These are phyloP conservation scores for Mastacembelus armatus DNA, from an alignment of 2,797 vertebrate species.

Conservation along the genomic window DNA sequence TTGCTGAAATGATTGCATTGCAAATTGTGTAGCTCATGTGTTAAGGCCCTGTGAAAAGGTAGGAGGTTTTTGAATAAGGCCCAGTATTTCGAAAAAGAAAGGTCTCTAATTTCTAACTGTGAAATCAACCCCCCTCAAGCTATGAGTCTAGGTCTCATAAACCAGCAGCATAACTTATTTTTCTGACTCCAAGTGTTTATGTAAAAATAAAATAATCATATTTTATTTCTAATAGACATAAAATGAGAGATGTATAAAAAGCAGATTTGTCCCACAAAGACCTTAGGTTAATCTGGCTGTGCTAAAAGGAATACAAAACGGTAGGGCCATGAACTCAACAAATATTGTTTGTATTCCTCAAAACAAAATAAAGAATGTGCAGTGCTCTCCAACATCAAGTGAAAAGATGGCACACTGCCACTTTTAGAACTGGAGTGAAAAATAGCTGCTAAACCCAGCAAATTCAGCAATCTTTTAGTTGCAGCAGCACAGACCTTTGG, in stretches of 20 bases:
- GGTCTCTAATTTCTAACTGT: conserved; percentile 18
- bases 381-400: conserved; percentile 10
- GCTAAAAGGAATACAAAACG: conserved; percentile 41
- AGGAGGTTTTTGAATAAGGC: conserved; percentile 26
- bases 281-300: conserved; percentile 47
- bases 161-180: conserved; percentile 48
- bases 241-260: conserved; percentile 50
- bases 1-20: conserved; percentile 27
- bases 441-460: conserved; percentile 9
- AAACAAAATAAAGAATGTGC: conserved; percentile 30
- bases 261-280: conserved; percentile 44
- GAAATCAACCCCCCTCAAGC: conserved; percentile 30
- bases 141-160: conserved; percentile 22
- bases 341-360: conserved; percentile 32
- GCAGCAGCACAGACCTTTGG: conserved; percentile 23
- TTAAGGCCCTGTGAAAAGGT: conserved; percentile 34
- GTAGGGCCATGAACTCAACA: conserved; percentile 32
- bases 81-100: conserved; percentile 7
- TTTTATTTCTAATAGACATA: conserved; percentile 46
- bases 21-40: conserved; percentile 31
- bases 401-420: conserved; percentile 40
- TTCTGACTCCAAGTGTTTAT: conserved; percentile 39
- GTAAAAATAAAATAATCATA: conserved; percentile 59
- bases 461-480: conserved; percentile 9
- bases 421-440: conserved; percentile 24